Evolutionary conservation across 2,888 invertebrate genomes (phyloP).

Genomic region (Cryptosula pallasiana): DNA sequence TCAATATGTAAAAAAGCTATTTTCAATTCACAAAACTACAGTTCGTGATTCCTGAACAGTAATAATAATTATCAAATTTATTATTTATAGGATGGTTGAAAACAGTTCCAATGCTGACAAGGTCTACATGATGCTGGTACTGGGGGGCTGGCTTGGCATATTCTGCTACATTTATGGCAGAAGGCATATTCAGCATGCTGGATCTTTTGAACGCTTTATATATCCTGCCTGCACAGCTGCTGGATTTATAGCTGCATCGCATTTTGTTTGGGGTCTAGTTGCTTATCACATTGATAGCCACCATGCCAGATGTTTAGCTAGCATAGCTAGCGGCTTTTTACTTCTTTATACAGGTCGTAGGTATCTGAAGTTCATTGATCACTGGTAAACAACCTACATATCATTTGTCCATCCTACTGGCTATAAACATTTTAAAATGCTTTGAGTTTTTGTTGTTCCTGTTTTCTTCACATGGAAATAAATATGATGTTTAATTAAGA

Average conservation of each 20-base stretch:
- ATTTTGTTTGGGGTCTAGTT: background rate
- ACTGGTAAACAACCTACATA: no score
- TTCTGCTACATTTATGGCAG: slow-evolving; percentile 13
- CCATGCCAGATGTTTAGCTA: background rate
- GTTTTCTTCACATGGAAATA: no score
- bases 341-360: background rate
- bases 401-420: no score
- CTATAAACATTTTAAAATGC: no score
- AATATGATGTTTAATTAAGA: no score
- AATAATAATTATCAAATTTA: background rate
- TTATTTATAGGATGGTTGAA: background rate
- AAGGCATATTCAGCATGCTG: slow-evolving; percentile 16
- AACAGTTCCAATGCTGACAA: background rate
- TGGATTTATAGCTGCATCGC: slow-evolving; percentile 1
- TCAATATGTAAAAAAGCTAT: no score
- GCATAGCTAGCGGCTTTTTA: background rate
- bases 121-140: background rate
- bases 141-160: background rate
- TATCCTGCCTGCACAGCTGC: background rate
- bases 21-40: no score
- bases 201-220: background rate
- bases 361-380: slow-evolving; percentile 3
- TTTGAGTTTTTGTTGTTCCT: no score
- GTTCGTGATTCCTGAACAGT: no score
- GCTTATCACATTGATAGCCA: background rate